These are phyloP conservation scores for Theonella swinhoei DNA, from an alignment of 37 sponge, comb jelly and placozoan genomes.

Conservation along the genomic window DNA sequence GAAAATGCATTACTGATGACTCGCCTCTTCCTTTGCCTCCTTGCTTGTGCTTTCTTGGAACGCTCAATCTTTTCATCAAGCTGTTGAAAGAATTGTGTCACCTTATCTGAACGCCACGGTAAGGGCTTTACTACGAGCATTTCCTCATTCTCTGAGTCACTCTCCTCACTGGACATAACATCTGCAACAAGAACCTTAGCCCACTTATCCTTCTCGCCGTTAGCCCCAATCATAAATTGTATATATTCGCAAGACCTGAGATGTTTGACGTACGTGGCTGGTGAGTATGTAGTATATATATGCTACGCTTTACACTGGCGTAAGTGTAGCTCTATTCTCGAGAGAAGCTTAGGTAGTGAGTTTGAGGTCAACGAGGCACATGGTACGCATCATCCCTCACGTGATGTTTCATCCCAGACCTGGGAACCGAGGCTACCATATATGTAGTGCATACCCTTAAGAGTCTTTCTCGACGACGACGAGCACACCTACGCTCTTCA, in stretches of 20 bases:
- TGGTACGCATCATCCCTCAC: too few species aligned
- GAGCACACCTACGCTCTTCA: background rate
- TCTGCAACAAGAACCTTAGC: background rate
- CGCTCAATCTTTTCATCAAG: background rate
- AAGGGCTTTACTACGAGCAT: background rate
- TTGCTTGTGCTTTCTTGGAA: background rate
- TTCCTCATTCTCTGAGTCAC: background rate
- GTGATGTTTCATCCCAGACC: too few species aligned
- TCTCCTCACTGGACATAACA: conserved; percentile 2
- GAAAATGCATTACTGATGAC: background rate
- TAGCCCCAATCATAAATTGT: too few species aligned
- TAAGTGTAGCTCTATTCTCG: too few species aligned
- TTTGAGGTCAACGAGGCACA: too few species aligned
- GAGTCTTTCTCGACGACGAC: background rate
- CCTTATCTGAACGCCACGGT: background rate
- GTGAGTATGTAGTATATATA: too few species aligned
- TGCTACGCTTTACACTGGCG: too few species aligned
- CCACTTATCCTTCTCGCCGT: background rate
- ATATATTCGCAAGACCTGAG: too few species aligned
- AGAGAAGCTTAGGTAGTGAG: too few species aligned
- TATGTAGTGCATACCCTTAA: background rate
- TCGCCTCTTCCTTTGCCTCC: background rate
- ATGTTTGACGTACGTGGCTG: too few species aligned
- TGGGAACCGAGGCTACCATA: too few species aligned
- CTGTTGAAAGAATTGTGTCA: background rate